Percentiles rank a stretch among this genome's conserved stretches.
Conservation (phyloP, 53 echinoderm and acorn worm species). For the Apostichopus leukothele region DNA sequence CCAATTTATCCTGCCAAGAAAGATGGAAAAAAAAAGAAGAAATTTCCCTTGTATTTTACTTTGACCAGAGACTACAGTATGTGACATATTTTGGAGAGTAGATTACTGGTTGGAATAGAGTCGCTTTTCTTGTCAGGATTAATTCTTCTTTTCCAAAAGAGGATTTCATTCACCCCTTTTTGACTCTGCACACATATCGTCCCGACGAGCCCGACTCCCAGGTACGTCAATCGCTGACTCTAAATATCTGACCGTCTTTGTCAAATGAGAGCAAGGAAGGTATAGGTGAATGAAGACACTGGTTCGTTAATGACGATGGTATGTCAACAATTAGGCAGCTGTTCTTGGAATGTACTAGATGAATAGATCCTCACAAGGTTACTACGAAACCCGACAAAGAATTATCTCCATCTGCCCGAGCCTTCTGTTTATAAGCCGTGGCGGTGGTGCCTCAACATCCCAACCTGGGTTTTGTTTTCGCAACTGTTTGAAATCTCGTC, state of each 20-base stretch:
- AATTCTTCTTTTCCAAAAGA: not conserved
- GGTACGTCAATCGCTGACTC: too few relatives aligned
- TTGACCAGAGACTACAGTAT: not conserved
- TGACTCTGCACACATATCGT: too few relatives aligned
- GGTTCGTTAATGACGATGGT: slow-evolving; percentile 27
- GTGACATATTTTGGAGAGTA: not conserved
- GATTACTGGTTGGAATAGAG: slow-evolving; percentile 10
- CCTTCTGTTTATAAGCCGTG: not conserved
- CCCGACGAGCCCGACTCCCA: too few relatives aligned
- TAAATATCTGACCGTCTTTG: not conserved
- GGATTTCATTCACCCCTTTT: not conserved
- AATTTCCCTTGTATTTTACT: not conserved
- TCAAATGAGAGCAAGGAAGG: not conserved
- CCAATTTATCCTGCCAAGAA: slow-evolving; percentile 22
- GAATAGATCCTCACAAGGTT: not conserved
- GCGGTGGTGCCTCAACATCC: not conserved
- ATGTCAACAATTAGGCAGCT: slow-evolving; percentile 45
- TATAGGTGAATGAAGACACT: slow-evolving; percentile 31
- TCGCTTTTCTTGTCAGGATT: slow-evolving; percentile 4
- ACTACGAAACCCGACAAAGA: not conserved
- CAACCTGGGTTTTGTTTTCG: slow-evolving; percentile 13
- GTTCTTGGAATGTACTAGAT: slow-evolving; percentile 13
- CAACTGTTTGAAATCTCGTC: slow-evolving; percentile 20
- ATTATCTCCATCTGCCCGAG: not conserved
- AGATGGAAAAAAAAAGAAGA: not conserved